phyloP scores from a whole-genome alignment of 1,140 invertebrate species.

The Conus ventricosus region DNA sequence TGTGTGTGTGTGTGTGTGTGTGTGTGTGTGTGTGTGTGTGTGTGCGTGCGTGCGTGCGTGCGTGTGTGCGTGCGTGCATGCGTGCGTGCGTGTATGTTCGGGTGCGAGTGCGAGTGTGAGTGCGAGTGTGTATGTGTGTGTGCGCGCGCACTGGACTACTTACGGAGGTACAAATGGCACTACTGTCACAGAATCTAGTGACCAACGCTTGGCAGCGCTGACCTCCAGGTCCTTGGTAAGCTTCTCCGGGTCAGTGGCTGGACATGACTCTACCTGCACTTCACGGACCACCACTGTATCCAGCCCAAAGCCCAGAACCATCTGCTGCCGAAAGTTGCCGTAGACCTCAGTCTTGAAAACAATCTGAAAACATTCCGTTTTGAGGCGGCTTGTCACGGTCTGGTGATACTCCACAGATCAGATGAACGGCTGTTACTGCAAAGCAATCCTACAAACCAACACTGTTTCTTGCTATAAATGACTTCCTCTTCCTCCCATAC shows the following conservation, averaged over 20 bases:
- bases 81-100: background rate
- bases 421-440: background rate
- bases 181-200: constrained; percentile 78
- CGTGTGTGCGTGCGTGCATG: background rate
- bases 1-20: background rate
- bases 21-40: too few species aligned
- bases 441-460: background rate
- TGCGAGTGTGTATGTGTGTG: background rate
- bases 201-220: constrained; percentile 80
- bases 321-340: constrained; percentile 87
- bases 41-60: too few species aligned
- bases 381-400: too few species aligned
- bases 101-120: background rate
- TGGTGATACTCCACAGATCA: constrained; percentile 4
- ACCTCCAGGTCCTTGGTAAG: constrained; percentile 77
- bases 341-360: constrained; percentile 84
- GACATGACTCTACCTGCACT: constrained; percentile 86
- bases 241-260: constrained; percentile 82
- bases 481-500: too few species aligned
- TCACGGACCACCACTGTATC: constrained; percentile 84
- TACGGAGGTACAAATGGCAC: constrained; percentile 78
- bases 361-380: constrained; percentile 71
- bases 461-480: too few species aligned
- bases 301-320: constrained; percentile 86
- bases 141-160: background rate